Conservation (phyloP, 2,888 invertebrate genomes). For the Clivina fossor region DNA sequence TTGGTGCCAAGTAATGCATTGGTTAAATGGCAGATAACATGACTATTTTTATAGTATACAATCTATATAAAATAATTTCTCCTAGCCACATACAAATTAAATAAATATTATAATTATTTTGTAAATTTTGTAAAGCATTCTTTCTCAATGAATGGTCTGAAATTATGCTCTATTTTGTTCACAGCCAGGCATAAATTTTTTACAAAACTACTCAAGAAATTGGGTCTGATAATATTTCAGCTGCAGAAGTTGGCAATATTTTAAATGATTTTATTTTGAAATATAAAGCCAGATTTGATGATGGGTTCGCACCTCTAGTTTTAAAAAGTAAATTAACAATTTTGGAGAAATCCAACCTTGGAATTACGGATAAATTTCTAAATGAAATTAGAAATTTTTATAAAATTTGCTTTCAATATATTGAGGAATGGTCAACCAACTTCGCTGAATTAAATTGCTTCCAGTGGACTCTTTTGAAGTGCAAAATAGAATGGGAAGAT, state of each 20-base stretch:
- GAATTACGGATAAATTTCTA: neutral
- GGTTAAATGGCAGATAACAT: too few species aligned
- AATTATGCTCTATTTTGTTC: neutral
- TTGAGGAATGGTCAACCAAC: neutral
- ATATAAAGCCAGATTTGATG: neutral
- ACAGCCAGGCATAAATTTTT: neutral
- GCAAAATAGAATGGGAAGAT: conserved; percentile 24
- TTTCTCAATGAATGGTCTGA: too few species aligned
- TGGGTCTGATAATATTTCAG: neutral
- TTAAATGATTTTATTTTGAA: neutral
- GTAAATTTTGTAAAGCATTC: too few species aligned
- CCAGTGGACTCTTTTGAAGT: neutral
- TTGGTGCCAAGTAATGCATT: too few species aligned
- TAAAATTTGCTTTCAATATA: neutral
- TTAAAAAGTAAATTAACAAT: neutral
- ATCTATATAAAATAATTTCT: too few species aligned
- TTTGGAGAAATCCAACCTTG: neutral
- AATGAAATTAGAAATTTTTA: neutral
- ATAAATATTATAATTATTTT: too few species aligned
- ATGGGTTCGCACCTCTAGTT: neutral
- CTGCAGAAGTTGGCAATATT: neutral
- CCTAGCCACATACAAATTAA: too few species aligned
- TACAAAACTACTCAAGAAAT: neutral
- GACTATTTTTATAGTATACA: too few species aligned
- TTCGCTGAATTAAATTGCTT: neutral